A percentile compares a stretch with the other conserved stretches of the same genome.
Conservation (phyloP, 2,113 vertebrate genomes). For the Gnathonemus longibarbis region DNA sequence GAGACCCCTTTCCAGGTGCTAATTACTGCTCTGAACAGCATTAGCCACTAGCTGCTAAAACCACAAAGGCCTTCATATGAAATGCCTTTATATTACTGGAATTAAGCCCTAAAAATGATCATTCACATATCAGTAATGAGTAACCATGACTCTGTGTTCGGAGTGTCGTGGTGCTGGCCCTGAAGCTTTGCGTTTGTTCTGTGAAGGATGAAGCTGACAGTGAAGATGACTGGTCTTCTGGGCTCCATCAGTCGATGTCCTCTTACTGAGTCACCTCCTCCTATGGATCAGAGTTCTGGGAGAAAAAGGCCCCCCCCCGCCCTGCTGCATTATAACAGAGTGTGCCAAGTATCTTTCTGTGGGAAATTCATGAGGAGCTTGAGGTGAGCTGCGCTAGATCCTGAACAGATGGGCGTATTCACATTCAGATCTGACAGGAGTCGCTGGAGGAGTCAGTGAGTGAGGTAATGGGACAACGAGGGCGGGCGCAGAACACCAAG, state of each 20-base stretch:
- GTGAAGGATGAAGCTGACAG: background rate
- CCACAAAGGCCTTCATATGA: background rate
- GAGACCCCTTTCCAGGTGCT: background rate
- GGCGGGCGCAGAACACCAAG: background rate
- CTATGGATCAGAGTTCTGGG: background rate
- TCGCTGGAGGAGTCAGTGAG: background rate
- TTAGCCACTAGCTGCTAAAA: background rate
- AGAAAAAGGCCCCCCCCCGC: background rate
- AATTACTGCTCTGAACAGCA: background rate
- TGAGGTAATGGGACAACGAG: background rate
- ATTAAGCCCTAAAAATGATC: background rate
- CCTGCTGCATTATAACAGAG: background rate
- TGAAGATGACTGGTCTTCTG: background rate
- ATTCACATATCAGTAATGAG: background rate
- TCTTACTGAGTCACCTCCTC: background rate
- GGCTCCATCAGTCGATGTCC: background rate
- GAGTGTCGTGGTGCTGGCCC: background rate
- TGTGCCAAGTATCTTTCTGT: background rate
- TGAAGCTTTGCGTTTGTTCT: background rate
- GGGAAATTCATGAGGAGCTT: background rate
- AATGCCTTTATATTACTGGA: background rate
- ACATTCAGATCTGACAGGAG: background rate
- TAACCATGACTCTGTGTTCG: background rate
- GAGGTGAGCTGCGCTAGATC: background rate
- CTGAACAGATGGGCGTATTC: background rate